phyloP scores from a whole-genome alignment of 2,113 vertebrate genomes.

The Ailurus styani region DNA sequence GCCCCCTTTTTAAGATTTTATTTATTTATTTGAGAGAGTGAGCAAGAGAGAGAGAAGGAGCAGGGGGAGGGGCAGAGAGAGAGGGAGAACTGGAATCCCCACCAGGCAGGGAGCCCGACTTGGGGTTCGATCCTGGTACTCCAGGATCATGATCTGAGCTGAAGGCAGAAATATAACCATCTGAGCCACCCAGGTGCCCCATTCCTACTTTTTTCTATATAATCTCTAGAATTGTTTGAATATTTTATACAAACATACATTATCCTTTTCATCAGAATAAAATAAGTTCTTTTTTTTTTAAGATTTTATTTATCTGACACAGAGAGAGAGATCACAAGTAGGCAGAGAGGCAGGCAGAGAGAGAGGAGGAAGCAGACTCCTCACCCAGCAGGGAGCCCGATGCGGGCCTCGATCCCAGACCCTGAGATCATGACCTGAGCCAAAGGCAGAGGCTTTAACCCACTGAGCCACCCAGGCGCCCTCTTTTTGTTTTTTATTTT shows the following conservation, averaged over 20 bases:
- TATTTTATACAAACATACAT: background rate
- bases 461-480: no score
- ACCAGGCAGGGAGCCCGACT: rapidly evolving
- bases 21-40: background rate
- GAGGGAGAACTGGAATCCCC: background rate
- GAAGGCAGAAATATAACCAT: background rate
- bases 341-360: no score
- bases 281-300: background rate
- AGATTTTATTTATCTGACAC: no score
- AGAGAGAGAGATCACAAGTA: no score
- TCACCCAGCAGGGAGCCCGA: no score
- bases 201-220: background rate
- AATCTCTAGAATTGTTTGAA: background rate
- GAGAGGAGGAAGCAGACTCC: no score
- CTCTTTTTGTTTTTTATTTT: no score
- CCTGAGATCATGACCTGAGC: no score
- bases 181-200: background rate
- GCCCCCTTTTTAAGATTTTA: background rate
- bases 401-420: no score
- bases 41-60: background rate
- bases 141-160: background rate
- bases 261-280: background rate
- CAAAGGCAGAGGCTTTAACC: no score
- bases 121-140: background rate
- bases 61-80: background rate